Percentiles rank a stretch among this genome's conserved stretches.
Conservation (phyloP, 1,140 invertebrate genomes). For the Yoshiicerus persimilis region DNA sequence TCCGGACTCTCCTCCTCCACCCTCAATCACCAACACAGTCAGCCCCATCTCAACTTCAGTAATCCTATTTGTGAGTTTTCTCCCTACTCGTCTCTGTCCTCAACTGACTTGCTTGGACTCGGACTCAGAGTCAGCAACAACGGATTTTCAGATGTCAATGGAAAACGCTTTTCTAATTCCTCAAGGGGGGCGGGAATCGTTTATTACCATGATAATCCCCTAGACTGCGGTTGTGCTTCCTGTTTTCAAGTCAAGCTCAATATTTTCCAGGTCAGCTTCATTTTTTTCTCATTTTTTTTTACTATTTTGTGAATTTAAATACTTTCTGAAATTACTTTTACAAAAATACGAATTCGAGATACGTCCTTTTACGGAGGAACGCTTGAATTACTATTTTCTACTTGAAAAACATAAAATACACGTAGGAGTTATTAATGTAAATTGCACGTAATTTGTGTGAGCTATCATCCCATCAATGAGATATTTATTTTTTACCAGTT, state of each 20-base stretch:
- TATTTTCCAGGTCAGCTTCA: slow-evolving; percentile 37
- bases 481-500: too few species aligned
- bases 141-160: neutral
- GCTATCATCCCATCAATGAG: too few species aligned
- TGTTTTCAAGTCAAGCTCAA: slow-evolving; percentile 45
- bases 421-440: too few species aligned
- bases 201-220: slow-evolving; percentile 44
- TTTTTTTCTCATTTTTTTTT: neutral
- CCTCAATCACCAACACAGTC: slow-evolving; percentile 30
- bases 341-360: too few species aligned
- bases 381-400: neutral
- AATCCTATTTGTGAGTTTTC: slow-evolving; percentile 49
- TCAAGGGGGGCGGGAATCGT: slow-evolving; percentile 6
- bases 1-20: neutral
- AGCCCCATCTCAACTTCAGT: neutral
- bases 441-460: too few species aligned
- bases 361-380: neutral
- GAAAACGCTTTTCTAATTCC: slow-evolving; percentile 1
- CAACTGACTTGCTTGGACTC: slow-evolving; percentile 38
- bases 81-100: slow-evolving; percentile 42
- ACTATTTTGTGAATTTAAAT: too few species aligned
- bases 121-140: slow-evolving; percentile 12
- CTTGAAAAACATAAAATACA: neutral
- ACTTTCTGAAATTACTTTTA: too few species aligned
- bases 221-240: slow-evolving; percentile 44